Evolutionary conservation across 2,888 invertebrate genomes (phyloP), one percentile per base, ranked within the genome.

Genomic region (Eretmocerus hayati): DNA sequence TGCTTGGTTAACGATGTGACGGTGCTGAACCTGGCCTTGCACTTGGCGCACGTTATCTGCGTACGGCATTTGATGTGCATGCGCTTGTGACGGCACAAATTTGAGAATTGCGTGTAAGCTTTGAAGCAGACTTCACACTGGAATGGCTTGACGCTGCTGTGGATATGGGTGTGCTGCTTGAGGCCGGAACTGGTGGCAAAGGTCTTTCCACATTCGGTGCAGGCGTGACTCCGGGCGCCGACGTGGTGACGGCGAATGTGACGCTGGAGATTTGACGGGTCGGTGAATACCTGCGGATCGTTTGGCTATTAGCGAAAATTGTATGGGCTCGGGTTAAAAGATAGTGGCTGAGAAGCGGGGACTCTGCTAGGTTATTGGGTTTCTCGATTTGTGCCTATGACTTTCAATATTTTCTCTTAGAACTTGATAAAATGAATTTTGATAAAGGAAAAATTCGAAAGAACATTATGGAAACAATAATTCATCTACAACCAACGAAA

Each of bases 91-190:
- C 99, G 87, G 70, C 99, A 99, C 65, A 99, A 79, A 73, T 99
- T 99, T 32, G 96, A 97, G 74, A 99, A 99, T 76, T 99, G 99
- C 3, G 99, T 99, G 77, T 99, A 99, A 9, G 94, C 87, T 79
- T 99, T 99, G 69, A 87, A 87, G 77, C 99, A 99, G 58, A 95
- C 91, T 71, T 90, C 90, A 75, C 93, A 94, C 80, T 87, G 87
- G 76, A 96, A 97, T 4, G 97, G 97, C 74, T 99, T 99, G 59
- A 95, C 88, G 67, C 91, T 92, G 66, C 92, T 92, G 79, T 99
- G 97, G 63, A 99, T 99, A 76, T 99, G 97, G 26, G 94, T 93
- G 75, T 99, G 97, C 73, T 99, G 99, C 74, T 99, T 99, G 46
- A 99, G 81, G 32, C 99, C 99, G 57, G 94, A 94, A 52, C 93